phyloP scores from a whole-genome alignment of 1,140 invertebrate genomes.

The Pteromalus puparum region DNA sequence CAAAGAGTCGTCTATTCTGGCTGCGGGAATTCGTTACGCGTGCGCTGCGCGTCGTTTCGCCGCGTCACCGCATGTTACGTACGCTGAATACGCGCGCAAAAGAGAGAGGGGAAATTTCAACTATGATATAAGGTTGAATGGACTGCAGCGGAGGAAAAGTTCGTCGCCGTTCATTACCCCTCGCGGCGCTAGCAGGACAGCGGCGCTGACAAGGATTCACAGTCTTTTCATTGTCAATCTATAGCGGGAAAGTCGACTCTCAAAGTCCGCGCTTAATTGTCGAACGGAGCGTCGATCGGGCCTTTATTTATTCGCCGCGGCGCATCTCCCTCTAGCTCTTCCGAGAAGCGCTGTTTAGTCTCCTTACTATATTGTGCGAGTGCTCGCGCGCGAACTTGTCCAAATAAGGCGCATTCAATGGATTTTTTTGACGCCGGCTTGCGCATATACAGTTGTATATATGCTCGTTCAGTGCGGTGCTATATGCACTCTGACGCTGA shows the following conservation, averaged over 20 bases:
- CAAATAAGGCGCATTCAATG: constrained; percentile 13
- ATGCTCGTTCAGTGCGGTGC: no score
- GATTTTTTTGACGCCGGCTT: no score
- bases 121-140: neutral
- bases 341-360: neutral
- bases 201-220: neutral
- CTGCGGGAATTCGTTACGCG: no score
- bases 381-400: neutral
- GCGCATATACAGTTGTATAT: no score
- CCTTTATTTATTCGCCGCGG: constrained; percentile 25
- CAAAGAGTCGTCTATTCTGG: no score
- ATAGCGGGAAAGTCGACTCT: constrained; percentile 26
- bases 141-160: neutral
- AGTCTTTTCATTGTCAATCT: constrained; percentile 56
- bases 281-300: neutral
- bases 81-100: neutral
- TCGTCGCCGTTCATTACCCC: constrained; percentile 10
- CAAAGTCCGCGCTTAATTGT: constrained; percentile 9
- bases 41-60: no score
- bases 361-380: neutral
- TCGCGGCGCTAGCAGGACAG: neutral
- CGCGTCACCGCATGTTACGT: no score
- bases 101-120: neutral
- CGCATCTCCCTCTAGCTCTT: neutral
- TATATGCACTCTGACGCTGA: no score